These are phyloP conservation scores for Myzus persicae DNA, from an alignment of 1,140 invertebrate genomes.

Conservation along the genomic window DNA sequence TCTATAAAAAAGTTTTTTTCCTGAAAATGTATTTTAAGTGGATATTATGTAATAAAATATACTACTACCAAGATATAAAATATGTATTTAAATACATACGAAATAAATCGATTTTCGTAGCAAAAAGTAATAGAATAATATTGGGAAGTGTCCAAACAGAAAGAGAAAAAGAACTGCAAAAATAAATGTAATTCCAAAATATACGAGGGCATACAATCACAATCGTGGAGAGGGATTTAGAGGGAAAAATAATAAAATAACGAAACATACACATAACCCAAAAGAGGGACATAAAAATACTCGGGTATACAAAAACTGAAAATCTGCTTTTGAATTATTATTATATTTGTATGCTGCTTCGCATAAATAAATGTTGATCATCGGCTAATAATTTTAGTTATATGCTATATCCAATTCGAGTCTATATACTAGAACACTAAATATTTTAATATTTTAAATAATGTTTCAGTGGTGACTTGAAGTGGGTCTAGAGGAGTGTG, in stretches of 20 bases:
- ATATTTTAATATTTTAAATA: background rate
- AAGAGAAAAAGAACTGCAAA: slow-evolving; percentile 1
- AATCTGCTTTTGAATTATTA: slow-evolving; percentile 9
- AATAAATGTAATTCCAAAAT: slow-evolving; percentile 21
- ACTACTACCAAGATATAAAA: background rate
- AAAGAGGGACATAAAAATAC: slow-evolving; percentile 6
- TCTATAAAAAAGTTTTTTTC: background rate
- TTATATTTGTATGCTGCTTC: background rate
- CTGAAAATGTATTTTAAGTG: background rate
- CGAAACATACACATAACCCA: background rate
- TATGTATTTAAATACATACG: background rate
- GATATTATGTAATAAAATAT: slow-evolving; percentile 11
- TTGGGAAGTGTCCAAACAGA: slow-evolving; percentile 2
- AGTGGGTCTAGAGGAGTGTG: too few relatives aligned
- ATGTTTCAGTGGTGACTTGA: too few relatives aligned
- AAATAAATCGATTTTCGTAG: background rate
- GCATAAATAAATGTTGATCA: background rate
- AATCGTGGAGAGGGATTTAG: background rate
- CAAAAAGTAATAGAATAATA: background rate
- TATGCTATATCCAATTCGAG: background rate
- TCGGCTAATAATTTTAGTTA: background rate
- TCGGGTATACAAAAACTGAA: background rate
- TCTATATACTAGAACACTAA: background rate
- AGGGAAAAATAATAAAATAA: background rate
- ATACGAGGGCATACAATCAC: slow-evolving; percentile 27